phyloP scores from a whole-genome alignment of 2,113 vertebrate genomes.

The Hippocampus barbouri region DNA sequence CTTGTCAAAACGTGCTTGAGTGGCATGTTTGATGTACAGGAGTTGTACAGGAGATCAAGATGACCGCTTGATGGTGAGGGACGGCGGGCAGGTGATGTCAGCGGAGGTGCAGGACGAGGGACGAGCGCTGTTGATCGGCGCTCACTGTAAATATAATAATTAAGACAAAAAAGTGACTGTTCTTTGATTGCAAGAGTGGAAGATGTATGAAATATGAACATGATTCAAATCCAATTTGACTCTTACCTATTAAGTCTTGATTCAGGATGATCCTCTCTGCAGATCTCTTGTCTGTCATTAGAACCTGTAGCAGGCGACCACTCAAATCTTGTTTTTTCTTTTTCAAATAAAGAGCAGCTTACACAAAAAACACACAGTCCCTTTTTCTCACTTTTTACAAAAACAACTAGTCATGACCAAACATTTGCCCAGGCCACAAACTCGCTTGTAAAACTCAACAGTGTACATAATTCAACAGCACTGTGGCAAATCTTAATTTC shows the following conservation, averaged over 20 bases:
- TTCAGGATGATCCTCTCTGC: constrained; percentile 86
- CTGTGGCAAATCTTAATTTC: background rate
- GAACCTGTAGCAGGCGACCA: constrained; percentile 94
- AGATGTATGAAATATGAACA: constrained; percentile 90
- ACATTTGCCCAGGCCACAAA: background rate
- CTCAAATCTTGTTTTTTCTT: constrained; percentile 80
- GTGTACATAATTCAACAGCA: background rate
- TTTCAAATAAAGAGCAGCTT: constrained; percentile 99
- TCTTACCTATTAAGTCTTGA: constrained; percentile 79
- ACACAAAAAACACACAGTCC: constrained; percentile 71
- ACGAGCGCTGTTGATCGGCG: constrained; percentile 93
- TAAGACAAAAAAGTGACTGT: constrained; percentile 58
- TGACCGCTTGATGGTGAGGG: background rate
- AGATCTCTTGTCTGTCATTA: constrained; percentile 95
- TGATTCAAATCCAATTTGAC: constrained; percentile 83
- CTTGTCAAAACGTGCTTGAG: constrained; percentile 47
- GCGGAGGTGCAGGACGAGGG: constrained; percentile 55
- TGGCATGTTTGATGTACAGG: constrained; percentile 74
- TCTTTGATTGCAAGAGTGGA: constrained; percentile 76
- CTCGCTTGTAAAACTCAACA: background rate
- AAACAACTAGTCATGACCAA: background rate
- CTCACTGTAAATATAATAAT: constrained; percentile 82
- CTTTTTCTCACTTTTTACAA: background rate
- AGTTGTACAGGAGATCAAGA: constrained; percentile 75
- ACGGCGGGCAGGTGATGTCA: constrained; percentile 14